phyloP scores from a whole-genome alignment of 2,797 vertebrate species.

The Channa striata region DNA sequence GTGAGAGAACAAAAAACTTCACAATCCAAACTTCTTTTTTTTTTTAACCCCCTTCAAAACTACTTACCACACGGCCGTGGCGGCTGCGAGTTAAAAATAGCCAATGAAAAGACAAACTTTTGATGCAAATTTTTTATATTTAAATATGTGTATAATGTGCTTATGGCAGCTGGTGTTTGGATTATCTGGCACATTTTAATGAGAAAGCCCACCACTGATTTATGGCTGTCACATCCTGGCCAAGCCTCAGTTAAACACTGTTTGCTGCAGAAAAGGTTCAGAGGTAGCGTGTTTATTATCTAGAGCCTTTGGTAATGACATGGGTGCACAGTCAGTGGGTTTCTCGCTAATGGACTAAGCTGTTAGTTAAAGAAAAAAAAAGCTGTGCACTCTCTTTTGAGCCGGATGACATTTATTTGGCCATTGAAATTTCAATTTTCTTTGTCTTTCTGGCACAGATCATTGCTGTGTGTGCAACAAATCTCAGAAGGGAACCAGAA shows the following conservation, averaged over 20 bases:
- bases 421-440: slow-evolving; percentile 51
- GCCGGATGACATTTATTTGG: slow-evolving; percentile 64
- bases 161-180: slow-evolving; percentile 29
- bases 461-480: slow-evolving; percentile 43
- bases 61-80: slow-evolving; percentile 3
- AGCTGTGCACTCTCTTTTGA: slow-evolving; percentile 42
- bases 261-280: slow-evolving; percentile 45
- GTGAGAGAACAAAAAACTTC: slow-evolving; percentile 33
- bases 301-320: slow-evolving; percentile 47
- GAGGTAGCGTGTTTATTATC: slow-evolving; percentile 50
- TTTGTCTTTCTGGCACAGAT: slow-evolving; percentile 52
- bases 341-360: slow-evolving; percentile 47
- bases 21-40: slow-evolving; percentile 34
- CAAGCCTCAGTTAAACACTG: slow-evolving; percentile 47
- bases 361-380: slow-evolving; percentile 21
- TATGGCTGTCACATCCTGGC: slow-evolving; percentile 25
- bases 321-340: slow-evolving; percentile 47
- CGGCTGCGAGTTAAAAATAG: slow-evolving; percentile 9
- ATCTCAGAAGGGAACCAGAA: slow-evolving; percentile 50
- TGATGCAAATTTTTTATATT: not conserved
- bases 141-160: slow-evolving; percentile 16
- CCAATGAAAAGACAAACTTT: slow-evolving; percentile 15
- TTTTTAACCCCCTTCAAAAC: no score
- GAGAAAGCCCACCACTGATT: slow-evolving; percentile 39
- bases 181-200: slow-evolving; percentile 7